A percentile compares a stretch with the other conserved stretches of the same genome.
phyloP scores from a whole-genome alignment of 1,140 invertebrate species.

The Drosophila bocki region DNA sequence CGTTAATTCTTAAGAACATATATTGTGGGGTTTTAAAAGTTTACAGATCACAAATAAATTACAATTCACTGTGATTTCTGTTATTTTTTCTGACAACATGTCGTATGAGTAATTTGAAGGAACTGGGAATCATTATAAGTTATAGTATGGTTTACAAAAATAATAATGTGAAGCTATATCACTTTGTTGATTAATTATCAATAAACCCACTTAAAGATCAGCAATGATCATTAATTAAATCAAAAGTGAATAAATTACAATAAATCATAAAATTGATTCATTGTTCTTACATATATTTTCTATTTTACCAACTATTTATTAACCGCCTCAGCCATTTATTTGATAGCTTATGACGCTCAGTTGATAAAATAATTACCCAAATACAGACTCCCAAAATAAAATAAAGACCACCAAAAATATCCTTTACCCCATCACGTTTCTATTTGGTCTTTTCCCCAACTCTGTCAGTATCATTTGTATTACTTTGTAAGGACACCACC shows the following conservation, averaged over 20 bases:
- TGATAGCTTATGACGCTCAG: background rate
- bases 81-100: background rate
- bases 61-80: background rate
- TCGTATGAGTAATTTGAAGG: background rate
- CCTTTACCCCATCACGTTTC: too few relatives aligned
- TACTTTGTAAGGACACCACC: conserved; percentile 23
- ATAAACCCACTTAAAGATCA: background rate
- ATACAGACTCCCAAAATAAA: conserved; percentile 3
- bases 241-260: background rate
- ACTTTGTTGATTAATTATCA: background rate
- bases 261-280: background rate
- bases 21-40: background rate
- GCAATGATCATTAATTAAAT: background rate
- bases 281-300: background rate
- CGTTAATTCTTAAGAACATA: background rate
- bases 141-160: too few relatives aligned
- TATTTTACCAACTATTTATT: conserved; percentile 1
- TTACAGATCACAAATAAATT: background rate
- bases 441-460: background rate
- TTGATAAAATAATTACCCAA: conserved; percentile 8
- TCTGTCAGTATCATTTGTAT: conserved; percentile 26
- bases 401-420: background rate
- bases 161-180: background rate
- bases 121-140: too few relatives aligned
- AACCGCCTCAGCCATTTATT: background rate